Conservation (phyloP, 1,140 invertebrate genomes). For the Agrypnia vestita region DNA sequence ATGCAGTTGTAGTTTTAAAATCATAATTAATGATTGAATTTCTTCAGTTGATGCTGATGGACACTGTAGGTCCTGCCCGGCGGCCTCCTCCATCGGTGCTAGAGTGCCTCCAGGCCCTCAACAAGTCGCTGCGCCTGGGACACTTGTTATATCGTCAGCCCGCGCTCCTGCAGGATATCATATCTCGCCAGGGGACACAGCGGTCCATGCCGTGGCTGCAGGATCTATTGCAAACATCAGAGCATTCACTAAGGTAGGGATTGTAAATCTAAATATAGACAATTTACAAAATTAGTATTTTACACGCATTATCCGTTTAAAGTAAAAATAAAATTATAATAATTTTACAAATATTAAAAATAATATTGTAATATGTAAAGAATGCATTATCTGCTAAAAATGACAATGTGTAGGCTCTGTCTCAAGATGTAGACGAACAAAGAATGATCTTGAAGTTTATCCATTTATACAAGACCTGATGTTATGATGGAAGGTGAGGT, state of each 20-base stretch:
- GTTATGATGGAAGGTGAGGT: no score
- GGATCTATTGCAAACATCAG: constrained; percentile 93
- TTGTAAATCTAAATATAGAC: constrained; percentile 15
- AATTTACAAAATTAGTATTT: background rate
- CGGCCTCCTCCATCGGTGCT: constrained; percentile 84
- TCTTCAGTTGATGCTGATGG: constrained; percentile 82
- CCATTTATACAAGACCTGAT: no score
- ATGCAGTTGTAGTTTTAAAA: background rate
- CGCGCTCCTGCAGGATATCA: constrained; percentile 94
- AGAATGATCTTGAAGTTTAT: no score
- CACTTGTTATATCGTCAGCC: constrained; percentile 93
- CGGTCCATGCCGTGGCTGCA: constrained; percentile 98
- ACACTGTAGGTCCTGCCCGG: constrained; percentile 86
- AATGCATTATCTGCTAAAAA: no score
- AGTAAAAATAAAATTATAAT: no score
- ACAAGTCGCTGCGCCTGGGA: constrained; percentile 87
- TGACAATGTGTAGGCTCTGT: no score
- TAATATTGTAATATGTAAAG: no score
- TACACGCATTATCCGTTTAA: background rate
- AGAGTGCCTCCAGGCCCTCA: constrained; percentile 87
- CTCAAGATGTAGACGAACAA: no score
- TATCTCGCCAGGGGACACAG: constrained; percentile 89
- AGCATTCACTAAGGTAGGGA: constrained; percentile 81
- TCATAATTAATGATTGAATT: constrained; percentile 19
- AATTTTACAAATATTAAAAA: no score